These are phyloP conservation scores for Hemitrygon akajei DNA, from an alignment of 2,797 vertebrate species.

Conservation along the genomic window DNA sequence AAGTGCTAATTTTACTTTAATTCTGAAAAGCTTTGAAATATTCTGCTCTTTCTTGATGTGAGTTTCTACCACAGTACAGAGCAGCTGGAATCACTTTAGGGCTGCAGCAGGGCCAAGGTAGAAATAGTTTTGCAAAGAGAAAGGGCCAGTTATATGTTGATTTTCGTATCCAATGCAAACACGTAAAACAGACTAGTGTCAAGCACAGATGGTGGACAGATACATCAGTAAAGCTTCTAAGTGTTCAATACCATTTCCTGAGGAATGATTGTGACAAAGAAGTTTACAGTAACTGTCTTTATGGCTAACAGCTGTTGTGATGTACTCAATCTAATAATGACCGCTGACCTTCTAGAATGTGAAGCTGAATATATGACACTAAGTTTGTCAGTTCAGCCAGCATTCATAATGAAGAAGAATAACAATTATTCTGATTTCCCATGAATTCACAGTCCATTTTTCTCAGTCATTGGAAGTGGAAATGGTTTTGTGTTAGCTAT, in stretches of 20 bases:
- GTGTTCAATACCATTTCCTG: neutral
- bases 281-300: neutral
- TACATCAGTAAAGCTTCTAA: neutral
- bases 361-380: conserved; percentile 5
- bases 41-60: neutral
- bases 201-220: neutral
- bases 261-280: neutral
- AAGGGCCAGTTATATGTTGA: neutral
- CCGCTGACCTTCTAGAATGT: neutral
- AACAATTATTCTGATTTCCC: neutral
- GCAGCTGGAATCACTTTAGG: neutral
- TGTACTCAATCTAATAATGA: neutral
- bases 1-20: neutral
- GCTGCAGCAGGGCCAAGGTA: neutral
- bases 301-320: neutral
- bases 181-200: neutral
- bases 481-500: neutral
- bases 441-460: neutral
- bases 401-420: neutral
- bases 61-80: neutral
- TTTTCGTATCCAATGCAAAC: neutral
- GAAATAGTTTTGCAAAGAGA: neutral
- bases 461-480: neutral
- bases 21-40: neutral
- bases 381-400: neutral